Evolutionary conservation across 53 echinoderm and acorn worm genomes (phyloP).

Genomic region (Stichopus horrens): DNA sequence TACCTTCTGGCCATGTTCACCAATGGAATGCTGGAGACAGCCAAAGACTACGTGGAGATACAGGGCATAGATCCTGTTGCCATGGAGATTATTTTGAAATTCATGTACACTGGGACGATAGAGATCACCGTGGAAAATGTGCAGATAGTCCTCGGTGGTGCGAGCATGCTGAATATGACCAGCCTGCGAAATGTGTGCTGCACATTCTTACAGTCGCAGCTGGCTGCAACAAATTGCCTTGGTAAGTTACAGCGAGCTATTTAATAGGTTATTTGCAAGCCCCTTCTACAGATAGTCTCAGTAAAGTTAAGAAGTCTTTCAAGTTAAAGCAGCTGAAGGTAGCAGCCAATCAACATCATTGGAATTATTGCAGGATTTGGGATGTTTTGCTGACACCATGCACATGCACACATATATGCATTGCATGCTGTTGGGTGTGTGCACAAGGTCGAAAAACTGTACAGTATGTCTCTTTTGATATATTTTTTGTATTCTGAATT

Average conservation of each 20-base stretch:
- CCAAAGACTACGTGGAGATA: constrained; percentile 87
- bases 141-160: constrained; percentile 94
- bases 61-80: constrained; percentile 97
- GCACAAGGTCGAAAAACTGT: too few species aligned
- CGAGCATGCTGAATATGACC: constrained; percentile 95
- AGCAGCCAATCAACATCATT: too few species aligned
- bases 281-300: too few species aligned
- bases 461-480: too few species aligned
- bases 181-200: constrained; percentile 96
- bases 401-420: too few species aligned
- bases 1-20: constrained; percentile 99
- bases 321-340: too few species aligned
- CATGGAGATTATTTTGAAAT: constrained; percentile 96
- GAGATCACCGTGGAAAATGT: constrained; percentile 97
- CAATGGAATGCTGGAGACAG: constrained; percentile 97
- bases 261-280: neutral
- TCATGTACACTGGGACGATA: constrained; percentile 97
- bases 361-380: too few species aligned
- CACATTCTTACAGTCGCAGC: constrained; percentile 93
- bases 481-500: too few species aligned
- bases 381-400: too few species aligned
- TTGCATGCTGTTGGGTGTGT: too few species aligned
- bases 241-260: constrained; percentile 60
- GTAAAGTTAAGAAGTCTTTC: too few species aligned
- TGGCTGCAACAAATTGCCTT: constrained; percentile 93